Percentiles rank a stretch among this genome's conserved stretches.
phyloP scores from a whole-genome alignment of 2,888 invertebrate genomes.

The Cephus nigrinus region DNA sequence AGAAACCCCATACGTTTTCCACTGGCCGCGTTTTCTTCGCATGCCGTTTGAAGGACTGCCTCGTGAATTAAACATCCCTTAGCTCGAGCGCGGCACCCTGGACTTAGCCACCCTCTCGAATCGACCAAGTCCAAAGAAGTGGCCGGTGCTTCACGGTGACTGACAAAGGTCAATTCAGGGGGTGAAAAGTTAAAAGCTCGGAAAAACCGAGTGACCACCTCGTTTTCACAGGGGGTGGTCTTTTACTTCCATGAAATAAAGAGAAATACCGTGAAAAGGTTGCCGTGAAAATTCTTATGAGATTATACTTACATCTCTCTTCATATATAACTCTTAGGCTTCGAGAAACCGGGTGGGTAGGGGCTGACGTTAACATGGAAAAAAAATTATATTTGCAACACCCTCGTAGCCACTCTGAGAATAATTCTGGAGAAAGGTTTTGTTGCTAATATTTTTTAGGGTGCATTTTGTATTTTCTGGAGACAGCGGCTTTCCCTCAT shows the following conservation, averaged over 20 bases:
- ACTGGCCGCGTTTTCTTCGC: conserved; percentile 25
- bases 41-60: conserved; percentile 38
- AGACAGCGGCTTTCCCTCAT: not conserved
- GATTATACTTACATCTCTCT: not conserved
- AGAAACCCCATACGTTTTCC: conserved; percentile 53
- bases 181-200: conserved; percentile 53
- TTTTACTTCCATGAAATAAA: not conserved
- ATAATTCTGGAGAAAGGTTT: not conserved
- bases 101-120: not conserved
- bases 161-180: conserved; percentile 22
- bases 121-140: not conserved
- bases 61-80: conserved; percentile 62
- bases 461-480: not conserved
- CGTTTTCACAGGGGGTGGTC: not conserved
- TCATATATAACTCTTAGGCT: not conserved
- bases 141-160: conserved; percentile 12
- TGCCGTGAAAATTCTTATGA: not conserved
- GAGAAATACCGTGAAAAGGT: not conserved
- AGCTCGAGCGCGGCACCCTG: not conserved
- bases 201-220: conserved; percentile 45
- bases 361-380: not conserved
- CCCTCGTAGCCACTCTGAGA: not conserved
- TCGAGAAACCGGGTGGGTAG: not conserved
- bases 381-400: not conserved
- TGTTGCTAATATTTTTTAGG: not conserved